A percentile compares a stretch with the other conserved stretches of the same genome.
Conservation (phyloP, 2,888 invertebrate genomes). For the Hypomecis atomaria region DNA sequence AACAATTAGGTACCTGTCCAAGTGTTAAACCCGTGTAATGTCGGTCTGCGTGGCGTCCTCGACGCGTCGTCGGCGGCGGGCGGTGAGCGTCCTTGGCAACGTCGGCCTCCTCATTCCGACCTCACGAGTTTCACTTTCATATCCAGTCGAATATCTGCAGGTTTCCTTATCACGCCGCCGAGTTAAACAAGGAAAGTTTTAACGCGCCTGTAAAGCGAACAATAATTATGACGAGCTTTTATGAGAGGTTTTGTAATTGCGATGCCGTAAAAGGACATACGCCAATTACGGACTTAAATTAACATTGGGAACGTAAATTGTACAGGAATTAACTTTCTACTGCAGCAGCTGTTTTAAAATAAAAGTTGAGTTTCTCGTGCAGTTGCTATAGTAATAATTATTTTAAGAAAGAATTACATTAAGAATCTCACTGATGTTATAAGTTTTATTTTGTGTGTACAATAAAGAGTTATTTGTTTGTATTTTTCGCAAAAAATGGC, state of each 20-base stretch:
- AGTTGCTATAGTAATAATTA: too few species aligned
- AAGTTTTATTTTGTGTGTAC: too few species aligned
- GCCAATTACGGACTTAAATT: background rate
- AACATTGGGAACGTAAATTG: background rate
- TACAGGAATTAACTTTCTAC: background rate
- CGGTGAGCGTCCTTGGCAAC: background rate
- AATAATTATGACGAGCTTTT: conserved; percentile 17
- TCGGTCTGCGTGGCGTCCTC: too few species aligned
- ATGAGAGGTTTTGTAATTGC: conserved; percentile 9
- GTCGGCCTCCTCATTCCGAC: background rate
- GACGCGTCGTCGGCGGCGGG: too few species aligned
- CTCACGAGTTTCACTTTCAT: background rate
- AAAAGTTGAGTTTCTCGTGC: too few species aligned
- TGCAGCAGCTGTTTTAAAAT: background rate
- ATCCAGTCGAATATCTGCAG: background rate
- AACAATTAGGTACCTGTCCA: too few species aligned
- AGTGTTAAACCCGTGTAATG: too few species aligned
- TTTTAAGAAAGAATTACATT: too few species aligned
- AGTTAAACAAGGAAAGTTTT: conserved; percentile 22
- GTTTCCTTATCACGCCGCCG: conserved; percentile 19
- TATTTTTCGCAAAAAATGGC: too few species aligned
- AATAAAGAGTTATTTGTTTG: too few species aligned
- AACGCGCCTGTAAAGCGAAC: conserved; percentile 13
- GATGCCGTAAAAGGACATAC: background rate
- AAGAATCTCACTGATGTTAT: too few species aligned